phyloP scores from a whole-genome alignment of 1,140 invertebrate genomes.

The Heliconius himera region DNA sequence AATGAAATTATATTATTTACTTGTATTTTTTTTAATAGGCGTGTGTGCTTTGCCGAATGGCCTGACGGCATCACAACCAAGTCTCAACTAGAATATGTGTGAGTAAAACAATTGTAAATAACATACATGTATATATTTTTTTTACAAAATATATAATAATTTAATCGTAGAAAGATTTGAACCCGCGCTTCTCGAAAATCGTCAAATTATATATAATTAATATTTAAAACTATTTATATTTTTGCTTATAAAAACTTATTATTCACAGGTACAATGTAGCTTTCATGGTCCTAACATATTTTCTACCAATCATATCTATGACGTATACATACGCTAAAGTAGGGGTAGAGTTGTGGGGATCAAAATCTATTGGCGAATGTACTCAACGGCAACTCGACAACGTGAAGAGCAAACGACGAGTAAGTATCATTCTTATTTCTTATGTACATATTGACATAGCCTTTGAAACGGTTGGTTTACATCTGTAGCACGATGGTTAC shows the following conservation, averaged over 20 bases:
- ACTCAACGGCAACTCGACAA: slow-evolving; percentile 94
- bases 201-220: too few species aligned
- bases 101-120: slow-evolving; percentile 77
- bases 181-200: too few species aligned
- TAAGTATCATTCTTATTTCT: slow-evolving; percentile 77
- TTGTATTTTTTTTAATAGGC: slow-evolving; percentile 62
- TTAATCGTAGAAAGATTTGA: too few species aligned
- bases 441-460: not conserved
- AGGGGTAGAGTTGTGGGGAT: slow-evolving; percentile 96
- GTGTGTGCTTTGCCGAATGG: slow-evolving; percentile 91
- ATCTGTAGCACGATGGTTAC: not conserved
- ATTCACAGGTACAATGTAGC: slow-evolving; percentile 91
- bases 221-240: not conserved
- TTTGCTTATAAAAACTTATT: not conserved
- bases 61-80: slow-evolving; percentile 88
- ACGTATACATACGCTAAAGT: slow-evolving; percentile 95
- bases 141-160: too few species aligned
- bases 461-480: not conserved
- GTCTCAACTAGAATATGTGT: slow-evolving; percentile 90
- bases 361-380: slow-evolving; percentile 96
- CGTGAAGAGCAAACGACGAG: slow-evolving; percentile 95
- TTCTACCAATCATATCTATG: slow-evolving; percentile 96
- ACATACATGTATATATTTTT: too few species aligned
- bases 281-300: slow-evolving; percentile 95
- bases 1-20: too few species aligned